Evolutionary conservation across 2,113 vertebrate species (phyloP), one percentile per base, ranked within the genome.

Genomic region (Panthera uncia): DNA sequence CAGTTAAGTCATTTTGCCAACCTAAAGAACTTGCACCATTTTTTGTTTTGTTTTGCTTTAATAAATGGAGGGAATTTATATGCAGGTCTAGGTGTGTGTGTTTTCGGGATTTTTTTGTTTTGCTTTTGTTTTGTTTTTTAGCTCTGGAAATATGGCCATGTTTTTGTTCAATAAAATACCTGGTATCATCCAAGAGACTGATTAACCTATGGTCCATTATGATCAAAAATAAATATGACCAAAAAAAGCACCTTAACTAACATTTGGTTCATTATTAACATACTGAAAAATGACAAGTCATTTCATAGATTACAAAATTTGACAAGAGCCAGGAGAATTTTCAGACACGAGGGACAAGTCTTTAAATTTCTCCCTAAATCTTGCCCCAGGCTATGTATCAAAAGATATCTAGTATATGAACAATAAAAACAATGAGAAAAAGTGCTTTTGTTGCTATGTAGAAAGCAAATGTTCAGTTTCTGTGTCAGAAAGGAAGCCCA

Each of bases 301-400:
- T 95, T 96, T 93, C 57, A 66, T n/a, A 55, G 16, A 66, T n/a
- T 71, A 68, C 3, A 93, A 73, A 82, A 50, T 78, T 94, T 89
- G 66, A 9, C 23, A 82, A 52, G 27, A 97, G 25, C 71, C 71
- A 29, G 50, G 27, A 90, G 38, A 95, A 68, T 82, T 66, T 55
- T 73, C 48, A 88, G 68, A 81, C 16, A n/a, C 41, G n/a, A 93
- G 23, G 25, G 8, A 78, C 9, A 94, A 79, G 15, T 8, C 5
- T 87, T 76, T 84, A 74, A 52, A 96, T 85, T 55, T 79, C 4
- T 85, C 27, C 61, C 18, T 78, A 89, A 48, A 86, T 94, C 57
- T 90, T 76, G 41, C 45, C 31, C n/a, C 1, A 91, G 29, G n/a
- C 36, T 92, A 73, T 2, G 57, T 3, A 92, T 12, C 50, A 63